Evolutionary conservation across 2,888 invertebrate species (phyloP).

Genomic region (Phasia obesa): DNA sequence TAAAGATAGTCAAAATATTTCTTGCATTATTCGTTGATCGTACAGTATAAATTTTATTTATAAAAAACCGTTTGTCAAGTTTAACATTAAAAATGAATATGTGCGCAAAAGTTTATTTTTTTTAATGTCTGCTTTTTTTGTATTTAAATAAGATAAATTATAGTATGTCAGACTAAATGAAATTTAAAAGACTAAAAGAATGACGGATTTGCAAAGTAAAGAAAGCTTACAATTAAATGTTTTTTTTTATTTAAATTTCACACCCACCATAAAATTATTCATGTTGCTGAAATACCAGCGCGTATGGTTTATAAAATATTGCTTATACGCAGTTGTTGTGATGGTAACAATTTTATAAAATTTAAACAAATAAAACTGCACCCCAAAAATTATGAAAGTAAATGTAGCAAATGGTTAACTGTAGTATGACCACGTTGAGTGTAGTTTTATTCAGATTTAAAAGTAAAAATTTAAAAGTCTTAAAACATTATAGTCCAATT

Average conservation of each 20-base stretch:
- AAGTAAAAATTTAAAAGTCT: no score
- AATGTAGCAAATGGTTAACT: no score
- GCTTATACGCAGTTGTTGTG: no score
- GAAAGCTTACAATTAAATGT: slow-evolving; percentile 14
- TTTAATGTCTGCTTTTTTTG: slow-evolving; percentile 47
- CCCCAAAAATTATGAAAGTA: no score
- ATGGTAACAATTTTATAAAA: no score
- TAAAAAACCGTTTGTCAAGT: slow-evolving; percentile 15
- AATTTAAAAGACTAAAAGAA: slow-evolving; percentile 46
- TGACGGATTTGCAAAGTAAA: slow-evolving; percentile 45
- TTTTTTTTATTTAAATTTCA: background rate
- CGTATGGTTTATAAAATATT: no score
- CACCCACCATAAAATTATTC: no score
- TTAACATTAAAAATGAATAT: slow-evolving; percentile 45
- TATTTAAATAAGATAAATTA: slow-evolving; percentile 67
- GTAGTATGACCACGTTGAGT: no score
- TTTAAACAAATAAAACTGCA: no score
- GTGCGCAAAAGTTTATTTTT: slow-evolving; percentile 26
- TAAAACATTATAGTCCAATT: no score
- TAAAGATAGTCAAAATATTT: background rate
- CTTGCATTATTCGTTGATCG: background rate
- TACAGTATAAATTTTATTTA: background rate
- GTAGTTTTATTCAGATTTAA: no score
- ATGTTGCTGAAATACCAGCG: no score
- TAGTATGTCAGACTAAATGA: slow-evolving; percentile 58